Evolutionary conservation across 2,113 vertebrate genomes (phyloP), one percentile per base, ranked within the genome.

Genomic region (Pampusana beccarii): DNA sequence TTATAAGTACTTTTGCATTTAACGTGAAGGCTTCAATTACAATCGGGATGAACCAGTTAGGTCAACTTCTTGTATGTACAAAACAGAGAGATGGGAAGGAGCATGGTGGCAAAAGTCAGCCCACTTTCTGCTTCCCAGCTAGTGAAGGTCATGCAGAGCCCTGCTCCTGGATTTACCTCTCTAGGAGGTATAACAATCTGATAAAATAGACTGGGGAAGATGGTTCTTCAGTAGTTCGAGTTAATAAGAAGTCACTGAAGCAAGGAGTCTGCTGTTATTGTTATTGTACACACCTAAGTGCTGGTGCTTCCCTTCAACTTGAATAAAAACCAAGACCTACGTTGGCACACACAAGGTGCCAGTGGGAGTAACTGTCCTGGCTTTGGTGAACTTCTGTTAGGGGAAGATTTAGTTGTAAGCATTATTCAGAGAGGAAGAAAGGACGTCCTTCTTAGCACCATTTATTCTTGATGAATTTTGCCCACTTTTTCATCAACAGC

Each of bases 21-120:
- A 46, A 79, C 85, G 92, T 74, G 54, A 94, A 94, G 80, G 11
- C 70, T 91, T 80, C 75, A 34, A 62, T 88, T 89, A 26, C 71
- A 82, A 28, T 62, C 1, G 5, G 82, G 69, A 23, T n/a, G 94
- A 96, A 86, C 13, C 36, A 3, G 14, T 48, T 18, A 78, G 86
- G 79, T 25, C 92, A 80, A 16, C 11, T 90, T 82, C 58, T 80
- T 67, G 60, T 36, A 17, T 13, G 57, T 65, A 11, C 51, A 33
- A 74, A 92, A 58, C 44, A 26, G 87, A 64, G 28, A 60, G 72
- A 2, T 50, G 44, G 48, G 75, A 66, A 64, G 40, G 53, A 67
- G 34, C 4, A 8, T 3, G n/a, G 64, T 51, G 74, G 25, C 21
- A 69, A 44, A 64, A 53, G 69, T 17, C 88, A 78, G 12, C 34